phyloP scores from a whole-genome alignment of 64 coral and sea anemone species.

The Platygyra sinensis region DNA sequence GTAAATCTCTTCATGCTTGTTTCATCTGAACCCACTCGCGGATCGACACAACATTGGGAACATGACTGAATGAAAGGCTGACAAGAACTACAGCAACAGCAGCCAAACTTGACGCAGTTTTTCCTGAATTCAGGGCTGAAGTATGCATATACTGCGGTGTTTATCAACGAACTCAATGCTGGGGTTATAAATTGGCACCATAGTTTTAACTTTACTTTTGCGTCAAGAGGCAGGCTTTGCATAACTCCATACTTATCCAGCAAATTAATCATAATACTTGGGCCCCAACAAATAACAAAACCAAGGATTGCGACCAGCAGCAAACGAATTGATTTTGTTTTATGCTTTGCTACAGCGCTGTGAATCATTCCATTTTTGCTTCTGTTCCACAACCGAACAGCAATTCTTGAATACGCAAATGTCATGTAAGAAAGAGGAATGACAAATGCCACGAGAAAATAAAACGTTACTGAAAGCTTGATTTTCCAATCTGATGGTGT shows the following conservation, averaged over 20 bases:
- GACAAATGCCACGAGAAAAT: not conserved
- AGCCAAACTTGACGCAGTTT: conserved; percentile 6
- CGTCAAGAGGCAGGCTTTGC: not conserved
- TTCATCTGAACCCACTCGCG: not conserved
- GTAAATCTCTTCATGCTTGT: no score
- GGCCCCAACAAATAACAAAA: not conserved
- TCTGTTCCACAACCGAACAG: not conserved
- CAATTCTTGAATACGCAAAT: not conserved
- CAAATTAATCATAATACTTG: not conserved
- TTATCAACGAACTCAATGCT: not conserved
- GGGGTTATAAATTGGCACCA: not conserved
- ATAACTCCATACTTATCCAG: not conserved
- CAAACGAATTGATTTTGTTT: conserved; percentile 12
- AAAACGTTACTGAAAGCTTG: not conserved
- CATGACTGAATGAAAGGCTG: not conserved
- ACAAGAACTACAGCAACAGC: not conserved
- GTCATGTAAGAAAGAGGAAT: not conserved
- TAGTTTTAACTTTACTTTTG: not conserved
- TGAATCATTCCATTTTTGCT: not conserved
- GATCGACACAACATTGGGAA: not conserved
- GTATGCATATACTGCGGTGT: not conserved
- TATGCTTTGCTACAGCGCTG: not conserved
- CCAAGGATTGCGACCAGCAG: not conserved
- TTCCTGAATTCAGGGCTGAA: conserved; percentile 10
- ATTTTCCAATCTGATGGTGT: not conserved